Evolutionary conservation across 2,888 invertebrate genomes (phyloP).

Genomic region (Thysanoteuthis rhombus): DNA sequence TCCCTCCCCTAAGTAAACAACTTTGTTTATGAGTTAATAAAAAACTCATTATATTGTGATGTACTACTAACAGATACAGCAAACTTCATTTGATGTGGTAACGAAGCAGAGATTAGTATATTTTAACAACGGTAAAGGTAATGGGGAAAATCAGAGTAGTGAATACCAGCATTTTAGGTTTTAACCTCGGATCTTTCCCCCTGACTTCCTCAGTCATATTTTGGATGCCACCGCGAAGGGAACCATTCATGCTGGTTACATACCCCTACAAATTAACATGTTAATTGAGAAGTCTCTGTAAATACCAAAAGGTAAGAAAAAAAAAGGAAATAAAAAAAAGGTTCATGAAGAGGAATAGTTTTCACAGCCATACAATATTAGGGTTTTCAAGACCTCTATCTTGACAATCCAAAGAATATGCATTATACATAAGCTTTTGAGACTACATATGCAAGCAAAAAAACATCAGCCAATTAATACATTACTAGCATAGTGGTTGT

Average conservation of each 20-base stretch:
- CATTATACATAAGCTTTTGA: no score
- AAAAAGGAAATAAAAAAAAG: no score
- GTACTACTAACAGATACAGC: neutral
- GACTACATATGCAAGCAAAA: no score
- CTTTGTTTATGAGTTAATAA: neutral
- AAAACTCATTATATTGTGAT: neutral
- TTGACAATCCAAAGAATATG: no score
- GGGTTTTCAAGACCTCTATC: no score
- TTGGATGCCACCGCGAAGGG: neutral
- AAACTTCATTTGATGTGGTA: neutral
- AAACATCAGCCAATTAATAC: no score
- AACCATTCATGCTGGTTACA: neutral
- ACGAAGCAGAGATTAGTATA: neutral
- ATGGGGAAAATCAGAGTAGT: neutral
- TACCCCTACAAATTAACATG: neutral
- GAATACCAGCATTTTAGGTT: neutral
- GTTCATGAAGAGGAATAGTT: no score
- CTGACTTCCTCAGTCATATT: neutral
- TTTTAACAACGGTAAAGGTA: neutral
- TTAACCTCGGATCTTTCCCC: neutral
- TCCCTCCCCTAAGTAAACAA: neutral
- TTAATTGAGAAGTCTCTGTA: neutral
- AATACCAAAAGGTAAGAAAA: neutral
- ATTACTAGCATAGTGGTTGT: no score
- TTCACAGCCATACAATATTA: no score